Evolutionary conservation across 2,888 invertebrate genomes (phyloP), one percentile per base, ranked within the genome.

Genomic region (Brenthis ino): DNA sequence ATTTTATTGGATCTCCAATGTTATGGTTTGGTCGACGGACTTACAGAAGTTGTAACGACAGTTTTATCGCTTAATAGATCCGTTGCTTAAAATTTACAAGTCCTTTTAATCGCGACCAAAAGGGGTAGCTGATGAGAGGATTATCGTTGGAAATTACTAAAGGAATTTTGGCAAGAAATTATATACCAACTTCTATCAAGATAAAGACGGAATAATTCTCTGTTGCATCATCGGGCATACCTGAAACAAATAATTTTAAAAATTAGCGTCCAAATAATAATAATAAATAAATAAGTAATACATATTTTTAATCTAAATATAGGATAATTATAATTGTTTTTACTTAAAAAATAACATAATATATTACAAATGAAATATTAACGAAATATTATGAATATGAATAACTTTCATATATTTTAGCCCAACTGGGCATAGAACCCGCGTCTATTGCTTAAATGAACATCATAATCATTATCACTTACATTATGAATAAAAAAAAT

Each of bases 41-140:
- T 61, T 51, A 63, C 65, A 13, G 65, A 64, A 71, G 57, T 71
- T 68, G 48, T 57, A 65, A 68, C 68, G 71, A 71, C 71, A 68
- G 65, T 71, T 71, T 71, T 68, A 71, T 71, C 56, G 69, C 61
- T 65, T 47, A 51, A 20, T 33, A 33, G 43, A 61, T 56, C 57
- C 57, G 57, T 68, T 58, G 71, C 57, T 71, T 71, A 65, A 68
- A 65, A 68, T 71, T 65, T 68, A 71, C 61, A 68, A 64, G 57
- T 65, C 68, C 51, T 68, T 64, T 65, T 68, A 67, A 67, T 37
- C 60, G 51, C 50, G 51, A 57, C 53, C 57, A 37, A 60, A 65
- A 43, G 54, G 33, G 28, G 50, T 61, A 53, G 51, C 55, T 54
- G 50, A 58, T 43, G 37, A 43, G 37, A 43, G 37, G 37, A 58